Percentiles rank a stretch among this genome's conserved stretches.
Conservation (phyloP, 2,113 vertebrate species). For the Varanus salvator region DNA sequence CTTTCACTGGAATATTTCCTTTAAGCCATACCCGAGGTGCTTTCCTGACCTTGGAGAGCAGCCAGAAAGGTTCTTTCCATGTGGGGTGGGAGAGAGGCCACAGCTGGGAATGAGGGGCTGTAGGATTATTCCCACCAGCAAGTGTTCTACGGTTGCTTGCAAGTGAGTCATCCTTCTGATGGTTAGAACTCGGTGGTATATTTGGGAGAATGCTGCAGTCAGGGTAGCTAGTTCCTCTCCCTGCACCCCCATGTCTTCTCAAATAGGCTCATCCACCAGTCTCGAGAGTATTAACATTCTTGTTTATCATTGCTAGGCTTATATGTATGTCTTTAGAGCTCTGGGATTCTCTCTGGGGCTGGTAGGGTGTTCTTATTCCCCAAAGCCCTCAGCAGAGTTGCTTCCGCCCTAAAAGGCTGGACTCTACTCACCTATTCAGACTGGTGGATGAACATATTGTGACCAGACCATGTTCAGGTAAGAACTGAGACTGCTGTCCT, state of each 20-base stretch:
- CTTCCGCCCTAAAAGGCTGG: constrained; percentile 1
- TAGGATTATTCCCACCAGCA: neutral
- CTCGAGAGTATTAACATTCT: neutral
- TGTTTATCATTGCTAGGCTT: constrained; percentile 19
- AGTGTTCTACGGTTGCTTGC: neutral
- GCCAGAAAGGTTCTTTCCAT: too few relatives aligned
- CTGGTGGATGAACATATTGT: constrained; percentile 16
- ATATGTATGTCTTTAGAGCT: neutral
- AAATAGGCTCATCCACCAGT: neutral
- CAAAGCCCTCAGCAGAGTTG: neutral
- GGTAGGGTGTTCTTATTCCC: neutral
- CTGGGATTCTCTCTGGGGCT: neutral
- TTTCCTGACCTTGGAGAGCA: too few relatives aligned
- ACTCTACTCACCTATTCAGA: neutral
- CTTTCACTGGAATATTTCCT: too few relatives aligned
- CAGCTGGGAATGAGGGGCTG: too few relatives aligned
- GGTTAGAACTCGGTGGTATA: neutral
- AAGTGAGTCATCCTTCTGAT: neutral
- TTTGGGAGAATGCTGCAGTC: neutral
- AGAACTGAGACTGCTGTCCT: neutral
- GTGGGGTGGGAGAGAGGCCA: too few relatives aligned
- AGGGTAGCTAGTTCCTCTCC: too few relatives aligned
- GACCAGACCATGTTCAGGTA: accelerated
- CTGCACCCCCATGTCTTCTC: neutral
- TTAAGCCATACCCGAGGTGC: too few relatives aligned